These are phyloP conservation scores for Urocynchramus pylzowi DNA, from an alignment of 2,113 vertebrate genomes.

Conservation along the genomic window DNA sequence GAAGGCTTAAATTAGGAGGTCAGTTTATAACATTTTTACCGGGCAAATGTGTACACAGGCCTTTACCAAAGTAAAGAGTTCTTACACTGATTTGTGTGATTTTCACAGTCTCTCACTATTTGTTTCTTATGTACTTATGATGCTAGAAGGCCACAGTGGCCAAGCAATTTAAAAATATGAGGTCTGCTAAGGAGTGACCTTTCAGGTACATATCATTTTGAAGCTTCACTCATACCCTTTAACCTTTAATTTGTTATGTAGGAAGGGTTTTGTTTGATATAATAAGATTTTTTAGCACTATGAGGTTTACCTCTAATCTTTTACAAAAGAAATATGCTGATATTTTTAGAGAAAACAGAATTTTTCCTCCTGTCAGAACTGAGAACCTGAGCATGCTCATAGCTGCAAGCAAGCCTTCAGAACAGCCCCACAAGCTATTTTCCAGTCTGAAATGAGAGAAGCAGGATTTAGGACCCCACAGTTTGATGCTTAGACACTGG, in stretches of 20 bases:
- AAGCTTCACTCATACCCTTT: background rate
- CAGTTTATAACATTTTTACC: background rate
- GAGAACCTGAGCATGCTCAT: background rate
- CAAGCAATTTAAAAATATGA: background rate
- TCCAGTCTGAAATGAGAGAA: background rate
- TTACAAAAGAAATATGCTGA: background rate
- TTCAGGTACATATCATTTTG: background rate
- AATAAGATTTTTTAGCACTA: background rate
- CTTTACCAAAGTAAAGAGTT: background rate
- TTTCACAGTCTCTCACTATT: background rate
- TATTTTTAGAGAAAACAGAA: background rate
- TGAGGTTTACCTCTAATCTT: background rate
- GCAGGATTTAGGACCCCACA: background rate
- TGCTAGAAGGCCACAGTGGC: background rate
- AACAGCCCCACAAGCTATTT: background rate
- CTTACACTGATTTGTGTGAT: background rate
- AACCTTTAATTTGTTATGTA: background rate
- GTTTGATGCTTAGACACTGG: background rate
- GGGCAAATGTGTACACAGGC: background rate
- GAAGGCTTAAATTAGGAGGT: background rate
- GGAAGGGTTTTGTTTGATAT: background rate
- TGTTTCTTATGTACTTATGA: background rate
- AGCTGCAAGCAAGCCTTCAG: background rate
- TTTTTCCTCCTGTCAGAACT: background rate
- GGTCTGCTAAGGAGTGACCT: background rate